phyloP scores from a whole-genome alignment of 2,888 invertebrate species.

The Cetonia aurata region DNA sequence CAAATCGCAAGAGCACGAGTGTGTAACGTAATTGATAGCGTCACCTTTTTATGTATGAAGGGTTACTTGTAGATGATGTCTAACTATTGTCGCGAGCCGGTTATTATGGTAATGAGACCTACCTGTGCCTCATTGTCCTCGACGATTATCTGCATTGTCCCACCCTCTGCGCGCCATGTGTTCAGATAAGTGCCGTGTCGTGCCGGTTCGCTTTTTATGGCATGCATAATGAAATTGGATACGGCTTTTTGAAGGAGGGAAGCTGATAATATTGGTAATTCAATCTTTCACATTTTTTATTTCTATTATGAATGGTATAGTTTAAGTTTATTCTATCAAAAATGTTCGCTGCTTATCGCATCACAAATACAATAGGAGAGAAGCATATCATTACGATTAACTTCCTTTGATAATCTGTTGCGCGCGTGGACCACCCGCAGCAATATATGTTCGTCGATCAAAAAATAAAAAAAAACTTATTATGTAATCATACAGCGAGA shows the following conservation, averaged over 20 bases:
- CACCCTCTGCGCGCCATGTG: conserved; percentile 7
- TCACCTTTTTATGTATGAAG: conserved; percentile 43
- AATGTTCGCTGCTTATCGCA: no score
- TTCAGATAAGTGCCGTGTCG: conserved; percentile 15
- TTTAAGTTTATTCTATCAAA: no score
- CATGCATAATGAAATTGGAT: conserved; percentile 19
- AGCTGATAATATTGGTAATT: conserved; percentile 1
- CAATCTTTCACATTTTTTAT: no score
- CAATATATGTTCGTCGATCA: no score
- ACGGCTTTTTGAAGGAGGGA: conserved; percentile 12
- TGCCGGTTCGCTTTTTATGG: background rate
- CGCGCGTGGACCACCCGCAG: no score
- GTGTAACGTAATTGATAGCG: conserved; percentile 50
- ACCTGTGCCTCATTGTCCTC: conserved; percentile 46
- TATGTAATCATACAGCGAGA: no score
- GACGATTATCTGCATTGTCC: conserved; percentile 20
- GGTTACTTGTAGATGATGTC: conserved; percentile 45
- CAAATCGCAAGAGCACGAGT: conserved; percentile 22
- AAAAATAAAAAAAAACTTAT: no score
- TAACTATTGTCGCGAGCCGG: conserved; percentile 46
- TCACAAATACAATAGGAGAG: no score
- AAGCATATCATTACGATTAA: no score
- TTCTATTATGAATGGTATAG: no score
- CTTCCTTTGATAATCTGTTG: no score
- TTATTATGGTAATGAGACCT: conserved; percentile 52